Conservation (phyloP, 2,797 vertebrate genomes). For the Bovichtus diacanthus region DNA sequence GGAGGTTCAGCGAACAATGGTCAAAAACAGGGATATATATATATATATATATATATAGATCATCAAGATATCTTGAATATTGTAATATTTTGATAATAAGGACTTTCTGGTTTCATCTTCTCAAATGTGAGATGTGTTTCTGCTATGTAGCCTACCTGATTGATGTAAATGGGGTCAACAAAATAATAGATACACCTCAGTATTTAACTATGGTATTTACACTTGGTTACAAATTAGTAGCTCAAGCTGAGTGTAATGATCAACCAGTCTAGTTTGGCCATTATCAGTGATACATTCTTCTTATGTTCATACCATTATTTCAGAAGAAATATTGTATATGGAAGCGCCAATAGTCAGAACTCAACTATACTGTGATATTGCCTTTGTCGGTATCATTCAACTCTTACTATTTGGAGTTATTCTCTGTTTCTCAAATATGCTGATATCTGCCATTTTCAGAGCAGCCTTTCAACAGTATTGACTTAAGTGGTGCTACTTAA, state of each 20-base stretch:
- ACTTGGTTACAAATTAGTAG: background rate
- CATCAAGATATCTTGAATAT: background rate
- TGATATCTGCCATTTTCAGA: background rate
- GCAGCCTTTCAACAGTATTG: slow-evolving; percentile 5
- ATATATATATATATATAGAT: too few relatives aligned
- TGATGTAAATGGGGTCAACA: background rate
- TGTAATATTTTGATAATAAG: background rate
- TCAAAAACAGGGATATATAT: too few relatives aligned
- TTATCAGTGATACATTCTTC: background rate
- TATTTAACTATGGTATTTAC: too few relatives aligned
- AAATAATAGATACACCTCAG: background rate
- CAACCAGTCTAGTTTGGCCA: background rate
- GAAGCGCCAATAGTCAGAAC: background rate
- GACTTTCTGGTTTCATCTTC: background rate
- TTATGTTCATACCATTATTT: background rate
- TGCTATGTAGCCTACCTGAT: background rate
- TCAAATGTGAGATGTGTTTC: background rate
- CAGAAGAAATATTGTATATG: background rate
- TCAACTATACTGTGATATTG: background rate
- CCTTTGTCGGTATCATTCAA: background rate
- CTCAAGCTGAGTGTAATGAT: background rate
- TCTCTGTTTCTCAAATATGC: background rate
- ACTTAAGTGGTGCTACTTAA: slow-evolving; percentile 36
- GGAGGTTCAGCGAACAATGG: slow-evolving; percentile 8
- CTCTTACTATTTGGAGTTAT: background rate